Percentiles rank a stretch among this genome's conserved stretches.
These are phyloP conservation scores for Tachysurus vachellii DNA, from an alignment of 2,113 vertebrate species.

Conservation along the genomic window DNA sequence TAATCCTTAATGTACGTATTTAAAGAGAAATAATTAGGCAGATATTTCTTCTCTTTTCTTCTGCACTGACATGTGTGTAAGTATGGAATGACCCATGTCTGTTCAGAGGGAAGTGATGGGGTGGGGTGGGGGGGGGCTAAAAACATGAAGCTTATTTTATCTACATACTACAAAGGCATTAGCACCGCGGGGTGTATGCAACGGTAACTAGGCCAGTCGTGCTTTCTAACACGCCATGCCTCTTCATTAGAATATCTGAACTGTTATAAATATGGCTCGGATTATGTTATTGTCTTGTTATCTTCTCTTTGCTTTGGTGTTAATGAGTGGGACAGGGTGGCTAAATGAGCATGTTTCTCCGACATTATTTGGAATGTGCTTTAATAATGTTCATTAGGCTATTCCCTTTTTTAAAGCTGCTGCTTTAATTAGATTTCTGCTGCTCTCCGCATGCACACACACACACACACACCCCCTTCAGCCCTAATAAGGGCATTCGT, in stretches of 20 bases:
- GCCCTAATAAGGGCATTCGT: slow-evolving; percentile 61
- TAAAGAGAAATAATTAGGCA: slow-evolving; percentile 90
- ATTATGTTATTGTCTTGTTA: slow-evolving; percentile 71
- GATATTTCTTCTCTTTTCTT: slow-evolving; percentile 77
- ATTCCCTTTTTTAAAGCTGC: slow-evolving; percentile 61
- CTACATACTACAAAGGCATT: slow-evolving; percentile 68
- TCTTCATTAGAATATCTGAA: slow-evolving; percentile 68
- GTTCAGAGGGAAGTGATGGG: slow-evolving; percentile 41
- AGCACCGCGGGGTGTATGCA: slow-evolving; percentile 53
- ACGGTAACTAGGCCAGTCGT: slow-evolving; percentile 57
- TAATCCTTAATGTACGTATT: slow-evolving; percentile 85
- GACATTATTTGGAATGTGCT: slow-evolving; percentile 71
- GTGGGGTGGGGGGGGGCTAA: slow-evolving; percentile 49
- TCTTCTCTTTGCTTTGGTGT: slow-evolving; percentile 68
- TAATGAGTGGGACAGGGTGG: slow-evolving; percentile 69
- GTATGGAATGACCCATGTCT: slow-evolving; percentile 69
- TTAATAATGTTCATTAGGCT: slow-evolving; percentile 72
- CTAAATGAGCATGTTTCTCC: slow-evolving; percentile 67
- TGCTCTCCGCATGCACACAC: neutral
- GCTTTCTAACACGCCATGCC: slow-evolving; percentile 55
- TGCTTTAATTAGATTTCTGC: slow-evolving; percentile 69
- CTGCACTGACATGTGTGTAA: slow-evolving; percentile 72
- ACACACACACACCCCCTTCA: slow-evolving; percentile 17
- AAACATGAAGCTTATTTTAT: slow-evolving; percentile 65
- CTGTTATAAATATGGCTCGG: slow-evolving; percentile 62